phyloP scores from a whole-genome alignment of 1,140 invertebrate genomes.

The Physella acuta region DNA sequence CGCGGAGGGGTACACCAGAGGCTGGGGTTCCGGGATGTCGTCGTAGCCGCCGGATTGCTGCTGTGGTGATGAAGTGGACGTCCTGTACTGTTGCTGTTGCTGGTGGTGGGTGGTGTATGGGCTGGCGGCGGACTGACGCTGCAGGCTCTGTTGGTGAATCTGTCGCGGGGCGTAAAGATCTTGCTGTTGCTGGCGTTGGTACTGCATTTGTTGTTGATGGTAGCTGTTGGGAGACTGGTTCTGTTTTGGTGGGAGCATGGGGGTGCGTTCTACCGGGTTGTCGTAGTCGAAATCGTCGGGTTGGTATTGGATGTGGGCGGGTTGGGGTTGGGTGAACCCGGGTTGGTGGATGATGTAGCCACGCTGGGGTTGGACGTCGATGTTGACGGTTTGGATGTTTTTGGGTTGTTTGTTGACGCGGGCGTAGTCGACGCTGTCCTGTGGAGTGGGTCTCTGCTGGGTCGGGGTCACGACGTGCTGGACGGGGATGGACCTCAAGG shows the following conservation, averaged over 20 bases:
- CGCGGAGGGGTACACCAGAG: conserved; percentile 48
- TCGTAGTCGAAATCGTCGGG: conserved; percentile 46
- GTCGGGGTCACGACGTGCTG: not conserved
- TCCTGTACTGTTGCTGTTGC: conserved; percentile 29
- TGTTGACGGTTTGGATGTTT: not conserved
- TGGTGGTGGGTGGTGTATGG: conserved; percentile 10
- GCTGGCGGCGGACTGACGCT: conserved; percentile 12
- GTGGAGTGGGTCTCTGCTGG: conserved; percentile 14
- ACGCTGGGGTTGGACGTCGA: not conserved
- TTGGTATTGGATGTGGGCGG: not conserved
- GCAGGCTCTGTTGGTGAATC: conserved; percentile 1
- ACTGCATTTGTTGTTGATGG: conserved; percentile 24
- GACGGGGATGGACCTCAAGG: conserved; percentile 17
- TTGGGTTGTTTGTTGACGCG: conserved; percentile 17
- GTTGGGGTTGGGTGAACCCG: not conserved
- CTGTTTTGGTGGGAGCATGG: conserved; percentile 33
- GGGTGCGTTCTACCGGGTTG: conserved; percentile 42
- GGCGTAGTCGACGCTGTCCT: conserved; percentile 18
- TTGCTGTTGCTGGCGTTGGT: conserved; percentile 18
- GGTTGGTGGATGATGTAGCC: not conserved
- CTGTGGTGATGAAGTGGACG: conserved; percentile 16
- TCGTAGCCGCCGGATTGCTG: conserved; percentile 14
- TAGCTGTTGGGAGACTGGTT: conserved; percentile 3
- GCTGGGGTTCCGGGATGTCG: conserved; percentile 41
- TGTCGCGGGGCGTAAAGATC: conserved; percentile 18